Conservation (phyloP, 1,140 invertebrate genomes). For the Cheumatopsyche charites region DNA sequence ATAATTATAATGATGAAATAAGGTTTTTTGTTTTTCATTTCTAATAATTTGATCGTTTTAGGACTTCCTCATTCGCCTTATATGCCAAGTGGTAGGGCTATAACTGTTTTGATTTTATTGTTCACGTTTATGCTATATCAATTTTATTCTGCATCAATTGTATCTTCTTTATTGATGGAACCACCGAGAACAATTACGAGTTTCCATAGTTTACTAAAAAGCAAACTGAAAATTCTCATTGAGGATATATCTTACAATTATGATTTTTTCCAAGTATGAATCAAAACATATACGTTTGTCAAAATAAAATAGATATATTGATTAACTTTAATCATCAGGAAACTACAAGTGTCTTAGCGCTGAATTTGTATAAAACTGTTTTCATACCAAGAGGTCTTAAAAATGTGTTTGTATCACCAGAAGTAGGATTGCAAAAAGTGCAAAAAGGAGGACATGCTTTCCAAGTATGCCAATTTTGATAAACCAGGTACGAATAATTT, state of each 20-base stretch:
- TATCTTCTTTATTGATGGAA: constrained; percentile 67
- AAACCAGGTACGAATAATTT: background rate
- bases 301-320: background rate
- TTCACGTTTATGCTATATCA: constrained; percentile 65
- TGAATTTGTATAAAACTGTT: constrained; percentile 53
- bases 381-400: constrained; percentile 39
- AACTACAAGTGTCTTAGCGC: constrained; percentile 50
- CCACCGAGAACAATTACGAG: constrained; percentile 62
- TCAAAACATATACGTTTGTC: background rate
- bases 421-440: constrained; percentile 56
- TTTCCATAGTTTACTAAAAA: constrained; percentile 60
- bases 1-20: constrained; percentile 1
- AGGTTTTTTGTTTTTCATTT: background rate
- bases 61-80: constrained; percentile 36
- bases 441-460: constrained; percentile 47
- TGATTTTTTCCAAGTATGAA: constrained; percentile 56
- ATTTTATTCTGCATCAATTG: constrained; percentile 70
- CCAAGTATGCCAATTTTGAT: constrained; percentile 33
- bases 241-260: constrained; percentile 62
- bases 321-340: constrained; percentile 47
- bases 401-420: constrained; percentile 44
- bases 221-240: constrained; percentile 61
- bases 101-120: constrained; percentile 59
- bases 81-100: constrained; percentile 49
- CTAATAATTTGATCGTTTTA: constrained; percentile 10